A percentile compares a stretch with the other conserved stretches of the same genome.
phyloP scores from a whole-genome alignment of 2,113 vertebrate species.

The Ammodytes dubius region DNA sequence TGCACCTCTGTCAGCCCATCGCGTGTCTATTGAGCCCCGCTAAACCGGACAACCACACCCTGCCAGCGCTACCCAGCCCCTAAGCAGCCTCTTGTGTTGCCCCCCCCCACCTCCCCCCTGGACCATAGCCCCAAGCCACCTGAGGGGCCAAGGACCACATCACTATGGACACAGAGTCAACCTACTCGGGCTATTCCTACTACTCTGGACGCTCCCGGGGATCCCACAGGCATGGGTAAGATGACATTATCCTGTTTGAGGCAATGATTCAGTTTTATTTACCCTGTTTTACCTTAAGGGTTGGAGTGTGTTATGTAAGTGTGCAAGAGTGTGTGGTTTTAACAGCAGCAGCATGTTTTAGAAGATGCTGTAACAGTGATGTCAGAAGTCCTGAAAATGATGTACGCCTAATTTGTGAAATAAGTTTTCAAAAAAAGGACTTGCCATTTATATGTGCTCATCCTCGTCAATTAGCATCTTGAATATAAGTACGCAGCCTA shows the following conservation, averaged over 20 bases:
- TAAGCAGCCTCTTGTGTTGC: constrained; percentile 41
- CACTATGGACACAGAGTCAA: constrained; percentile 97
- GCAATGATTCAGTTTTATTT: background rate
- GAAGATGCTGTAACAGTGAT: too few species aligned
- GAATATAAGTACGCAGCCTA: too few species aligned
- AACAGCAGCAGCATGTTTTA: too few species aligned
- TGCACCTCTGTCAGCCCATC: constrained; percentile 66
- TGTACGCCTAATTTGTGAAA: too few species aligned
- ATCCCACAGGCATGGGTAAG: constrained; percentile 94
- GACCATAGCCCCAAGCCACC: too few species aligned
- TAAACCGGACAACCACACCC: constrained; percentile 54
- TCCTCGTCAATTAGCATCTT: too few species aligned
- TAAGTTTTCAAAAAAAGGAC: too few species aligned
- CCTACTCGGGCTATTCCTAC: constrained; percentile 96
- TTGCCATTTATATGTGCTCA: too few species aligned
- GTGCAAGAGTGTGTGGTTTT: background rate
- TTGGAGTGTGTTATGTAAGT: background rate
- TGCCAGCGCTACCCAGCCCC: constrained; percentile 55
- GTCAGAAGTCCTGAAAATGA: too few species aligned
- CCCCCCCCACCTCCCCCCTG: constrained; percentile 45
- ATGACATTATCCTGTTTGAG: background rate
- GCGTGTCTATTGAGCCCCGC: constrained; percentile 49
- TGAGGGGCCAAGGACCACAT: constrained; percentile 57
- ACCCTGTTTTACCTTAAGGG: background rate
- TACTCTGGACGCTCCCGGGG: constrained; percentile 95